Evolutionary conservation across 1,140 invertebrate genomes (phyloP).

Genomic region (Andricus grossulariae): DNA sequence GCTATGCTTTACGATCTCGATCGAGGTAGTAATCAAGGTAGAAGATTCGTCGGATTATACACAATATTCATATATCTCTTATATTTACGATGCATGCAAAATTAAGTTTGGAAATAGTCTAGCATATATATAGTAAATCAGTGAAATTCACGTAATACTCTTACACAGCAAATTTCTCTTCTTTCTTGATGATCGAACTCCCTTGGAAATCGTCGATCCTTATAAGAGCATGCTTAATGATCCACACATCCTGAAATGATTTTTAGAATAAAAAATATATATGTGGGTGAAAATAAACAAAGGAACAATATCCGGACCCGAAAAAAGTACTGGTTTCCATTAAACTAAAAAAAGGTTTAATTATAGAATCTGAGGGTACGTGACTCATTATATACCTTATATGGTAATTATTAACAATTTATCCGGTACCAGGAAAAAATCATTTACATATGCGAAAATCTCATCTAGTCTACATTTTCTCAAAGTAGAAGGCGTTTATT

Average conservation of each 20-base stretch:
- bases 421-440: too few relatives aligned
- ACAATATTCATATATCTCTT: background rate
- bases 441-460: too few relatives aligned
- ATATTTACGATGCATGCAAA: background rate
- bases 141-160: background rate
- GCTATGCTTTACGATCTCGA: conserved; percentile 24
- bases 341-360: too few relatives aligned
- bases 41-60: conserved; percentile 6
- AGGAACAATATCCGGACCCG: too few relatives aligned
- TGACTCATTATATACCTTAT: too few relatives aligned
- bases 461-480: too few relatives aligned
- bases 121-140: too few relatives aligned
- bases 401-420: too few relatives aligned
- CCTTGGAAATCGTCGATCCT: background rate
- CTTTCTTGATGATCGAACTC: background rate
- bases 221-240: background rate
- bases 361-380: too few relatives aligned
- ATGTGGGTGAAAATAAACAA: too few relatives aligned
- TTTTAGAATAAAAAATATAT: background rate
- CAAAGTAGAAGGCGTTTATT: too few relatives aligned
- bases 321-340: too few relatives aligned
- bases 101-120: background rate
- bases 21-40: conserved; percentile 16
- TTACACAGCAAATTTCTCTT: conserved; percentile 6
- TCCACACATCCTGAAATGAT: background rate